phyloP scores from a whole-genome alignment of 2,113 vertebrate genomes.

The Rostratula benghalensis region DNA sequence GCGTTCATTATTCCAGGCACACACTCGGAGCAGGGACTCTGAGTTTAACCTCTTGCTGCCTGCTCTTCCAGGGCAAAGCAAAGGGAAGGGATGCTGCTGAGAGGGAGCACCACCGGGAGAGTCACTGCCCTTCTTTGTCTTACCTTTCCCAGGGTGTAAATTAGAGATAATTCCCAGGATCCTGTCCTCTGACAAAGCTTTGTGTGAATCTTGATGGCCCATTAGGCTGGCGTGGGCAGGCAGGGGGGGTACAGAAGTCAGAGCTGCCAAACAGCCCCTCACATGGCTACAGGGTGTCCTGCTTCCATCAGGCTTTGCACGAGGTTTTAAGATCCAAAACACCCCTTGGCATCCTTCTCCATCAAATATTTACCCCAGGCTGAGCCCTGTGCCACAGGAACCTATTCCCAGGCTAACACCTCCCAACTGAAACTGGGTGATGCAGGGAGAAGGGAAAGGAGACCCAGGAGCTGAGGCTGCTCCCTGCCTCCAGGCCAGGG shows the following conservation, averaged over 20 bases:
- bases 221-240: neutral
- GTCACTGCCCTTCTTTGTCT: neutral
- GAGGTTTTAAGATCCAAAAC: neutral
- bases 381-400: fast-evolving
- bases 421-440: neutral
- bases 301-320: neutral
- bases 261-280: neutral
- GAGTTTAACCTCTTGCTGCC: constrained; percentile 48
- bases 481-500: neutral
- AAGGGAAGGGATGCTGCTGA: neutral
- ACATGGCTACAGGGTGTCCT: neutral
- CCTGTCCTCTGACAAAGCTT: neutral
- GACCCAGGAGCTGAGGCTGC: neutral
- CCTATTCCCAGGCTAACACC: fast-evolving
- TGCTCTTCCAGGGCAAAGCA: fast-evolving
- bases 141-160: neutral
- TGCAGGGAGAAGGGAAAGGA: neutral
- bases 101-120: neutral
- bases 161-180: fast-evolving
- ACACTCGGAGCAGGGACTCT: neutral
- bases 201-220: neutral
- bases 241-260: neutral
- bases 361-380: neutral
- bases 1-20: neutral
- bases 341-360: neutral